phyloP scores from a whole-genome alignment of 2,888 invertebrate species.

The Drosophila niveifrons region DNA sequence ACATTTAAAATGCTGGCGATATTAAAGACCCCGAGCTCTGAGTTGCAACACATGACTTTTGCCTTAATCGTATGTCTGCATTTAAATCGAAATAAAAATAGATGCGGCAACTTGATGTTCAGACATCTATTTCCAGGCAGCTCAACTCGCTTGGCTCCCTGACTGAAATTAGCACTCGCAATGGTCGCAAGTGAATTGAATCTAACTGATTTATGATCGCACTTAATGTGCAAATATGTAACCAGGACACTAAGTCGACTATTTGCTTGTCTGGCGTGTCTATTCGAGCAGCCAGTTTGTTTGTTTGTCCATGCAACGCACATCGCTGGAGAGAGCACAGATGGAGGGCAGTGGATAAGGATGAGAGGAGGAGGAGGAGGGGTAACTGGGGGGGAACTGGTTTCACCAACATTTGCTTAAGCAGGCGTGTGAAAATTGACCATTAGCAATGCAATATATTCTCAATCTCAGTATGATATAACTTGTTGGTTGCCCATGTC shows the following conservation, averaged over 20 bases:
- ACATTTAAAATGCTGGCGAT: constrained; percentile 30
- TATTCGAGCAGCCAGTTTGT: constrained; percentile 28
- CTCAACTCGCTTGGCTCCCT: constrained; percentile 24
- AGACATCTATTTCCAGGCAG: not conserved
- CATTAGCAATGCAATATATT: constrained; percentile 80
- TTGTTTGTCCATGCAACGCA: constrained; percentile 53
- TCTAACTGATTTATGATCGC: constrained; percentile 80
- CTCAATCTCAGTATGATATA: constrained; percentile 73
- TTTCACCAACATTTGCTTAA: constrained; percentile 72
- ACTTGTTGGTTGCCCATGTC: constrained; percentile 41
- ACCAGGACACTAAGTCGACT: constrained; percentile 43
- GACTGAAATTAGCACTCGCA: constrained; percentile 69
- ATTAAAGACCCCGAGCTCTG: constrained; percentile 5
- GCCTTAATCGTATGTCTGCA: constrained; percentile 3
- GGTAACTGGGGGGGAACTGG: constrained; percentile 1
- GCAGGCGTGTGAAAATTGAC: constrained; percentile 82
- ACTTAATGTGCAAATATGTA: constrained; percentile 78
- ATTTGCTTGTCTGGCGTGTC: constrained; percentile 32
- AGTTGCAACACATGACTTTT: constrained; percentile 4
- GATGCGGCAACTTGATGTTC: too few species aligned
- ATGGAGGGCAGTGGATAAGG: not conserved
- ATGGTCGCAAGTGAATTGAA: constrained; percentile 79
- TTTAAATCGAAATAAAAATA: too few species aligned
- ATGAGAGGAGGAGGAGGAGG: not conserved
- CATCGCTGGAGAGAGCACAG: constrained; percentile 14